phyloP scores from a whole-genome alignment of 2,113 vertebrate genomes.

The Struthidea cinerea region DNA sequence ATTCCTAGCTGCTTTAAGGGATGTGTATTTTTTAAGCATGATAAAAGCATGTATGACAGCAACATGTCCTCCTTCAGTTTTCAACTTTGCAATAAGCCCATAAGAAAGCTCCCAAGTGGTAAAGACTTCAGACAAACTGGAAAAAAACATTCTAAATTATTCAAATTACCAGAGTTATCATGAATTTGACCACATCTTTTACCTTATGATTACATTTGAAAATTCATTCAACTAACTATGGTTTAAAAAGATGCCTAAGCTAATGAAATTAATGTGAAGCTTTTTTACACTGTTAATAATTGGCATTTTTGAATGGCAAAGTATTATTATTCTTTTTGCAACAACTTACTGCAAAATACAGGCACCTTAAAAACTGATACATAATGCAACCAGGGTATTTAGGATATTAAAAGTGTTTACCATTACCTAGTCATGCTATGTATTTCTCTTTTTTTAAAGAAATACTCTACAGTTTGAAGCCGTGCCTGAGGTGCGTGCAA shows the following conservation, averaged over 20 bases:
- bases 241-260: background rate
- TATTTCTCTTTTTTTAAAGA: constrained; percentile 32
- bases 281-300: background rate
- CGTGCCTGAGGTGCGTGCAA: constrained; percentile 10
- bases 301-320: constrained; percentile 34
- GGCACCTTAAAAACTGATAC: constrained; percentile 42
- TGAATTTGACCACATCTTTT: background rate
- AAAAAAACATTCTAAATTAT: constrained; percentile 22
- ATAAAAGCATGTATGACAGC: background rate
- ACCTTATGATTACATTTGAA: constrained; percentile 14
- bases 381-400: constrained; percentile 12
- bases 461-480: constrained; percentile 21
- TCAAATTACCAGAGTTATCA: background rate
- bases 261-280: background rate
- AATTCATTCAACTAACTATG: background rate
- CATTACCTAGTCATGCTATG: constrained; percentile 8
- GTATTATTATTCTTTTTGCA: constrained; percentile 20
- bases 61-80: background rate
- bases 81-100: background rate
- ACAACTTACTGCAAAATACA: constrained; percentile 42
- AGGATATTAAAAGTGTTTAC: background rate
- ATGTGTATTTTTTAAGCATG: background rate
- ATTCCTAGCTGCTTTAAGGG: background rate
- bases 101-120: background rate
- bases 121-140: constrained; percentile 29